Evolutionary conservation across 2,797 vertebrate genomes (phyloP).

Genomic region (Gymnopithys bicolor): DNA sequence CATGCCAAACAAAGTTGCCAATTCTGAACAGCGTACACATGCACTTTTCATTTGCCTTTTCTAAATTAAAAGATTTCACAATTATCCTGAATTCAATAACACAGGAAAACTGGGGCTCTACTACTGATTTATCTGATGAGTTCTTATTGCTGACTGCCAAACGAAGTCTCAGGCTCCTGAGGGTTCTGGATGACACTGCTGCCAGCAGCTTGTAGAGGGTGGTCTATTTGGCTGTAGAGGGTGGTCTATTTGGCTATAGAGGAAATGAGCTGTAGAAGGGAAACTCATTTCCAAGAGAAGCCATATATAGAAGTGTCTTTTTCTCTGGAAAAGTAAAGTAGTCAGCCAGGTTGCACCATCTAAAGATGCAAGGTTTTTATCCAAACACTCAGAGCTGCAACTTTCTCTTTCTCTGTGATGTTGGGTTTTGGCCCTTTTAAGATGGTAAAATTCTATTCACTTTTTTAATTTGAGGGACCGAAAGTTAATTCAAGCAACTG

Average conservation of each 20-base stretch:
- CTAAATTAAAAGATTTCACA: neutral
- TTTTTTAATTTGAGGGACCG: neutral
- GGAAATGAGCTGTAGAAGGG: neutral
- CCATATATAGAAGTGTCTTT: neutral
- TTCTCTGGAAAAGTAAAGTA: neutral
- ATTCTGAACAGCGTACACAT: neutral
- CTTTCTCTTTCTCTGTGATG: neutral
- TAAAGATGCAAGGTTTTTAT: neutral
- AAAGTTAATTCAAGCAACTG: neutral
- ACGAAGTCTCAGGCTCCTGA: neutral
- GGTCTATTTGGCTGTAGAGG: neutral
- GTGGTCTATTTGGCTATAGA: neutral
- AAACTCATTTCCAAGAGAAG: neutral
- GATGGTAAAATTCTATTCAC: neutral
- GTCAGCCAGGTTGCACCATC: neutral
- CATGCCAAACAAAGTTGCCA: neutral
- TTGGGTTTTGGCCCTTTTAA: rapidly evolving
- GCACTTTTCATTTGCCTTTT: neutral
- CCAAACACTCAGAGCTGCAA: neutral
- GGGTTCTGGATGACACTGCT: neutral
- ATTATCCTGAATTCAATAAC: neutral
- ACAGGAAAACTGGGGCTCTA: neutral
- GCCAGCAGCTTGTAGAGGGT: neutral
- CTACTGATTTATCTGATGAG: neutral
- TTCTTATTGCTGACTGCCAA: neutral